Evolutionary conservation across 2,888 invertebrate genomes (phyloP).

Genomic region (Junonia oenone): DNA sequence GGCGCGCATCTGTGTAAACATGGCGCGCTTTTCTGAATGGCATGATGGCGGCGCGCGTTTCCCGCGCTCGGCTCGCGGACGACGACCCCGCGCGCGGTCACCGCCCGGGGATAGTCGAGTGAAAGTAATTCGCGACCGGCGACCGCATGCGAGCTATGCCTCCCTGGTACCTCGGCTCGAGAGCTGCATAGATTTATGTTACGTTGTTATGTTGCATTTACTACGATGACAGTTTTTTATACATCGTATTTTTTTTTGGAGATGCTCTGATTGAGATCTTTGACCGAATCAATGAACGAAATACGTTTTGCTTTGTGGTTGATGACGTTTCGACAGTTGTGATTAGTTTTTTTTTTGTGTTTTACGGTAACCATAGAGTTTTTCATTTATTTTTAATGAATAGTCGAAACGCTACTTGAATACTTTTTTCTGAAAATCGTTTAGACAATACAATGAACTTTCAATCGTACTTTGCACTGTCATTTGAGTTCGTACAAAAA

Average conservation of each 20-base stretch:
- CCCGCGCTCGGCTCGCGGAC: conserved; percentile 64
- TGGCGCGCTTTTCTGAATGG: conserved; percentile 76
- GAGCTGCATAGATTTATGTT: conserved; percentile 34
- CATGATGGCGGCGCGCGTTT: conserved; percentile 64
- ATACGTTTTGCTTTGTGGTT: conserved; percentile 9
- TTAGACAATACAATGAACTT: background rate
- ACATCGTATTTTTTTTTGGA: background rate
- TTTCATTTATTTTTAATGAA: background rate
- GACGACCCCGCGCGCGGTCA: conserved; percentile 70
- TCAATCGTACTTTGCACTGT: no score
- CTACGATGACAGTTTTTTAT: background rate
- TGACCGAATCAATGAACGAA: conserved; percentile 24
- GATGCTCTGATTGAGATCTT: conserved; percentile 17
- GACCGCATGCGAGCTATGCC: conserved; percentile 66
- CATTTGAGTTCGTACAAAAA: background rate
- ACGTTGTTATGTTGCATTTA: conserved; percentile 22
- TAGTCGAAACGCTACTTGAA: background rate
- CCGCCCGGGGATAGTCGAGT: conserved; percentile 73
- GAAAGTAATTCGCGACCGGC: conserved; percentile 77
- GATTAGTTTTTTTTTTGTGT: background rate
- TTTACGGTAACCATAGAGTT: no score
- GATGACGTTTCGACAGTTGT: background rate
- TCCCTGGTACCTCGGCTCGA: conserved; percentile 53
- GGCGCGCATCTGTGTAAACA: conserved; percentile 79
- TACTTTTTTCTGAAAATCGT: background rate